A percentile compares a stretch with the other conserved stretches of the same genome.
Evolutionary conservation across 2,797 vertebrate genomes (phyloP).

Genomic region (Rhabdophis nuchalis): DNA sequence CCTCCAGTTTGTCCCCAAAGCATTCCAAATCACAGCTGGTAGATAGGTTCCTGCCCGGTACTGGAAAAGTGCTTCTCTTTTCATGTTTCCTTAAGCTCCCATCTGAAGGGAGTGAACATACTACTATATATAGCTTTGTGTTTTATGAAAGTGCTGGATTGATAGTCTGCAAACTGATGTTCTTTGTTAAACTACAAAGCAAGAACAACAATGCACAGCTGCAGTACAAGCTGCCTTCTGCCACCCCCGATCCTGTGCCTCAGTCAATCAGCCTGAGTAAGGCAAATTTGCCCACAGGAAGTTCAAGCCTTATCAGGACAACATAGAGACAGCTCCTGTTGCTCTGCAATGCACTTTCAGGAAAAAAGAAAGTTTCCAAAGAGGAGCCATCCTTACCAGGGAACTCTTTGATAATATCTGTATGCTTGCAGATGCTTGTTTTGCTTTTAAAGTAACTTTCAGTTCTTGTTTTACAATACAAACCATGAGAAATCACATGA

Average conservation of each 20-base stretch:
- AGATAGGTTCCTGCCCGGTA: background rate
- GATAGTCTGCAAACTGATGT: slow-evolving; percentile 12
- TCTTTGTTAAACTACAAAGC: background rate
- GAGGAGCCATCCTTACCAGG: background rate
- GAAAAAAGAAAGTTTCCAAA: background rate
- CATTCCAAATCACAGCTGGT: background rate
- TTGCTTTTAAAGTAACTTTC: background rate
- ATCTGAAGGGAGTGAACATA: background rate
- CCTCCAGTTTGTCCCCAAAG: background rate
- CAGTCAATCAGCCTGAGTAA: background rate
- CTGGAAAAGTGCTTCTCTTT: background rate
- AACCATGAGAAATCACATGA: slow-evolving; percentile 1
- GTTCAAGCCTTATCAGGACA: background rate
- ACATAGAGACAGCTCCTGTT: background rate
- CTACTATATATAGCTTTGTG: slow-evolving; percentile 15
- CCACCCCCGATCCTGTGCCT: background rate
- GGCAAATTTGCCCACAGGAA: slow-evolving; percentile 9
- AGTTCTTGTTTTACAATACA: background rate
- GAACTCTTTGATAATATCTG: background rate
- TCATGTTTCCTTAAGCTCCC: background rate
- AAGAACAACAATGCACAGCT: background rate
- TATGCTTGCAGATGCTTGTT: background rate
- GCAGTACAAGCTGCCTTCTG: background rate
- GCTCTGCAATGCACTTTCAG: background rate
- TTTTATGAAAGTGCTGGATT: slow-evolving; percentile 1